Evolutionary conservation across 2,888 invertebrate species (phyloP), one percentile per base, ranked within the genome.

Genomic region (Euphydryas editha): DNA sequence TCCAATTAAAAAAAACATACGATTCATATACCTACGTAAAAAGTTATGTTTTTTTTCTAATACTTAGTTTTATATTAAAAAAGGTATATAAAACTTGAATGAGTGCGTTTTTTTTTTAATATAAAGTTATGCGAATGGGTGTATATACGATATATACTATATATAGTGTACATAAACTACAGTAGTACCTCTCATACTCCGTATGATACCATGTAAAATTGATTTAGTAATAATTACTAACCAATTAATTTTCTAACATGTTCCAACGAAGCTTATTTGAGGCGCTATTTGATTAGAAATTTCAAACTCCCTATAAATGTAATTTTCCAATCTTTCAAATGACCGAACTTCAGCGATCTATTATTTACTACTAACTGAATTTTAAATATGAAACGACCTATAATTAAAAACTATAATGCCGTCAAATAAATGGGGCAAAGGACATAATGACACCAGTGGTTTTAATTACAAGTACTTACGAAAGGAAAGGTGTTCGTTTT

Each of bases 261-360:
- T 73, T 71, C 72, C 65, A 69, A 75, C 78, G 81, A 91, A 90
- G 91, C 90, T 86, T 87, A 91, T 90, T 87, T 87, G 85, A 92
- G 89, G 92, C 88, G 92, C 88, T 85, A 89, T 87, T 87, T 84
- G 81, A 88, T 92, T 80, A 90, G 85, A 85, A 83, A 90, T 92
- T 86, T 81, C 90, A 81, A 81, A 79, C 75, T 63, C 71, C 76
- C 73, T 74, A 71, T 79, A 85, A 85, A 87, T 90, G 87, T 85
- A 77, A 80, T 69, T 83, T 81, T 78, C 83, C 79, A 80, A 78
- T 80, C 79, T 81, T 76, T 77, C 73, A 75, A 78, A 69, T 75
- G 73, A 72, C 76, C 67, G 72, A 81, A 82, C 80, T 82, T 86
- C 87, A 86, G 81, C 76, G 74, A 77, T 66, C 60, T 81, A 82